Evolutionary conservation across 2,113 vertebrate genomes (phyloP), one percentile per base, ranked within the genome.

Genomic region (Psettodes erumei): DNA sequence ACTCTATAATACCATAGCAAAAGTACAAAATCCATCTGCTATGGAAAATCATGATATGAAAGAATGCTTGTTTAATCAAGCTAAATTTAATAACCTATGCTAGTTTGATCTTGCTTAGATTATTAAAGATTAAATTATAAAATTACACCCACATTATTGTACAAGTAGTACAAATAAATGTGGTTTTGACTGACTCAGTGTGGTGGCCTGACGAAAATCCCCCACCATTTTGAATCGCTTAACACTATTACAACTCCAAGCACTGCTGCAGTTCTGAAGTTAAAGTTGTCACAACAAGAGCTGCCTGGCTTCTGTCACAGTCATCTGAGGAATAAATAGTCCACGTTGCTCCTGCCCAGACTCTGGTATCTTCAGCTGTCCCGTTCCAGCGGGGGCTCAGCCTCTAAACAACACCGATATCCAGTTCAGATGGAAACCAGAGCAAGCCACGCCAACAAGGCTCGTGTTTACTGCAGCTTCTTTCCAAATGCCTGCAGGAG

Each of bases 331-430:
- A 88, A 91, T 84, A 90, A 91, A 89, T 86, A 88, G 86, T 65
- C 73, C 75, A 54, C 53, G 11, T 32, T 66, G 67, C 71, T 75
- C 59, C 74, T 71, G 84, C 79, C 62, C 69, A 72, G 70, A 27
- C 74, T 87, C 67, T 82, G 84, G 83, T 61, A 87, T 88, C 77
- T 69, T 83, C 90, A 89, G 89, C 86, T 90, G 88, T 86, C 76
- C 61, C n/a, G 16, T 77, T 82, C 67, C 79, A 73, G 64, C 56
- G 56, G 75, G n/a, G 76, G 61, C 74, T 66, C 53, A 27, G 71
- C 81, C 81, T 65, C 66, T 43, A 47, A 84, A 74, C 70, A 73
- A 81, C 83, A 75, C 66, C 73, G 74, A 80, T 56, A 74, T 72
- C 68, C 62, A 42, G 76, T 68, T 88, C 73, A 67, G 61, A 75